Conservation (phyloP, 2,113 vertebrate genomes). For the Anser cygnoides region DNA sequence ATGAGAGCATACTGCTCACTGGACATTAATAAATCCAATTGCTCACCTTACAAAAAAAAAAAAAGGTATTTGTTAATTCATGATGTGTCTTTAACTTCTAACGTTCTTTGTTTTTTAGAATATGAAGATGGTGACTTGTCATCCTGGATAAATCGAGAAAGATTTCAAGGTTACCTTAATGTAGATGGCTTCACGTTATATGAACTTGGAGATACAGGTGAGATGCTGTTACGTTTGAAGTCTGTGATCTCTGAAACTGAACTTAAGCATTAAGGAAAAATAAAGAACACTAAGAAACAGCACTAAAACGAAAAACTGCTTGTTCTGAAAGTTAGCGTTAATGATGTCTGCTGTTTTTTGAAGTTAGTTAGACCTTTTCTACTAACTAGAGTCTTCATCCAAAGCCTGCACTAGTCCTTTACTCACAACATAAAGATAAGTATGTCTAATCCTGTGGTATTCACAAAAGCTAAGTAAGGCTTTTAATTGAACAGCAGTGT, state of each 20-base stretch:
- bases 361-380: background rate
- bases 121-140: conserved; percentile 93
- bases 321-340: background rate
- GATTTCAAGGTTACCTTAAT: conserved; percentile 92
- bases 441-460: background rate
- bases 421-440: background rate
- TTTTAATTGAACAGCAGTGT: background rate
- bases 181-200: conserved; percentile 95
- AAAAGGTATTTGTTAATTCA: background rate
- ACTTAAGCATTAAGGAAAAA: background rate
- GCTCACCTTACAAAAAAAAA: background rate
- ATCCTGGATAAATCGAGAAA: conserved; percentile 93
- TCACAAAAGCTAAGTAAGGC: background rate
- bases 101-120: conserved; percentile 71
- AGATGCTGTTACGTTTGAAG: background rate
- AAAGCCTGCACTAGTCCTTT: background rate
- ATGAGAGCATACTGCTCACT: background rate
- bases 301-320: background rate
- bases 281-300: background rate
- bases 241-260: background rate
- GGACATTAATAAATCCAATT: background rate
- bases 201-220: conserved; percentile 97
- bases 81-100: background rate
- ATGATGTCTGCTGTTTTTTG: background rate
- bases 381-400: background rate